Percentiles rank a stretch among this genome's conserved stretches.
phyloP scores from a whole-genome alignment of 2,797 vertebrate species.

The Peromyscus nudipes region DNA sequence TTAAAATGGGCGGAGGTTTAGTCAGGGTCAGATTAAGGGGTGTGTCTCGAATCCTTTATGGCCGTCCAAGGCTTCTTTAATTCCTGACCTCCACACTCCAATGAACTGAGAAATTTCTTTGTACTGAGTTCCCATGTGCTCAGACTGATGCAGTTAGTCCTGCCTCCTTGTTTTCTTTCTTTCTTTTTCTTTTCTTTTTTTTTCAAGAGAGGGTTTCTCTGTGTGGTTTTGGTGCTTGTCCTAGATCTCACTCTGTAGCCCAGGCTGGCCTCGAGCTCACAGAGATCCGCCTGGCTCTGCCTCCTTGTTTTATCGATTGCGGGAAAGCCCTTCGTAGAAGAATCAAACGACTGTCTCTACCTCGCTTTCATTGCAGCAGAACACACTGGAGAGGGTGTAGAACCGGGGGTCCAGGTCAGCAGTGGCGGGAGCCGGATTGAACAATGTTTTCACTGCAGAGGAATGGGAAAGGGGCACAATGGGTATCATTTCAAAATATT shows the following conservation, averaged over 20 bases:
- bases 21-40: not conserved
- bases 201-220: too few species aligned
- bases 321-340: not conserved
- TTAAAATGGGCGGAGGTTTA: not conserved
- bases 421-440: constrained; percentile 97
- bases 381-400: constrained; percentile 94
- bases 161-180: not conserved
- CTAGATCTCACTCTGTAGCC: too few species aligned
- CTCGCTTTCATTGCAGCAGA: constrained; percentile 99
- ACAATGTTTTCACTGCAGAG: constrained; percentile 95
- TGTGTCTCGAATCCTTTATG: not conserved
- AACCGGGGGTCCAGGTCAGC: constrained; percentile 93
- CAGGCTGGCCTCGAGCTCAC: too few species aligned
- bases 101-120: constrained; percentile 42
- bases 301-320: constrained; percentile 20
- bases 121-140: constrained; percentile 14
- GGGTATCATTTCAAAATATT: not conserved
- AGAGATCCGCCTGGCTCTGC: too few species aligned
- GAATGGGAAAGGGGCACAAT: constrained; percentile 68
- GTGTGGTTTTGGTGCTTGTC: too few species aligned
- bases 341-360: constrained; percentile 85
- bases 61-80: not conserved
- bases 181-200: too few species aligned
- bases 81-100: constrained; percentile 41
- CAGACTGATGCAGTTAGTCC: not conserved